Evolutionary conservation across 2,888 invertebrate genomes (phyloP).

Genomic region (Cheilosia soror): DNA sequence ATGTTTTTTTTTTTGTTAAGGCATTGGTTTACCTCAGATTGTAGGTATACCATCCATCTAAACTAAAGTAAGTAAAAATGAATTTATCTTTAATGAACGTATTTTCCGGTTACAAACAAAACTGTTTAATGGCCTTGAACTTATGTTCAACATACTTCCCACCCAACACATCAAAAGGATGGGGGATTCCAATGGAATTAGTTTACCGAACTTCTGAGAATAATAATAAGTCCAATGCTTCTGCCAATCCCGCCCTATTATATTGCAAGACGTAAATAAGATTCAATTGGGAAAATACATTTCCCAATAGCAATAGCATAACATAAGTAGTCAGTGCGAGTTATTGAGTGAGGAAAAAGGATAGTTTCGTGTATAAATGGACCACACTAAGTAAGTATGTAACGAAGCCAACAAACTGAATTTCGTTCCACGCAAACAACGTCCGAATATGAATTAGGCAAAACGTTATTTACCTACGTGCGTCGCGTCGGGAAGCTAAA

Average conservation of each 20-base stretch:
- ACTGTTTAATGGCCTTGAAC: too few relatives aligned
- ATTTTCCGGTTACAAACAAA: too few relatives aligned
- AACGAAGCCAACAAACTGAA: slow-evolving; percentile 56
- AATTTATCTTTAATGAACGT: too few relatives aligned
- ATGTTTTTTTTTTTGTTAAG: too few relatives aligned
- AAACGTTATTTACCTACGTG: too few relatives aligned
- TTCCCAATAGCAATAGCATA: slow-evolving; percentile 6
- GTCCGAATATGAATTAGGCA: slow-evolving; percentile 46
- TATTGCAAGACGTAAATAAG: slow-evolving; percentile 3
- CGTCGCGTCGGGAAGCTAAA: too few relatives aligned
- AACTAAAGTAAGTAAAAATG: too few relatives aligned
- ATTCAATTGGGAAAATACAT: slow-evolving; percentile 14
- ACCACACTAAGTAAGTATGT: slow-evolving; percentile 3
- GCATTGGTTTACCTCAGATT: too few relatives aligned
- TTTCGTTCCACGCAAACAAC: slow-evolving; percentile 24
- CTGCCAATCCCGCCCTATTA: background rate
- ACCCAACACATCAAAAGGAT: too few relatives aligned
- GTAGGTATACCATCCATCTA: too few relatives aligned
- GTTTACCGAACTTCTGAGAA: background rate
- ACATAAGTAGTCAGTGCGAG: slow-evolving; percentile 1
- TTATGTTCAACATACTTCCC: too few relatives aligned
- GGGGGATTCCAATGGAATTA: slow-evolving; percentile 1
- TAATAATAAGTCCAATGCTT: background rate
- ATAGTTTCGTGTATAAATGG: background rate
- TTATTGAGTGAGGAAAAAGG: background rate